Evolutionary conservation across 2,888 invertebrate genomes (phyloP).

Genomic region (Cheilosia urbana): DNA sequence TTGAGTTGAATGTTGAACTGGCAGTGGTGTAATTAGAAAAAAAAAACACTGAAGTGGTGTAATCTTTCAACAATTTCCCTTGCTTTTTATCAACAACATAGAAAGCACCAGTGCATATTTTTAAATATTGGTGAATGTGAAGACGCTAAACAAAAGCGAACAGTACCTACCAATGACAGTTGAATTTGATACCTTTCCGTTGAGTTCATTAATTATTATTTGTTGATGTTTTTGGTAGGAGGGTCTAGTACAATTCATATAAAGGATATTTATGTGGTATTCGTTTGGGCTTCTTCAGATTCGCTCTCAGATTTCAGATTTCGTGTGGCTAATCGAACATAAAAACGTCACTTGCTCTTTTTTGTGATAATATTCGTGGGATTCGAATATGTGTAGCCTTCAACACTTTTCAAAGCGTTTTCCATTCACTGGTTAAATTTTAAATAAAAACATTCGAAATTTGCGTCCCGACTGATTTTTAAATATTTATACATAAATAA

Average conservation of each 20-base stretch:
- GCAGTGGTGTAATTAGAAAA: conserved; percentile 8
- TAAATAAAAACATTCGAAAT: no score
- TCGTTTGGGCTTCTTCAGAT: no score
- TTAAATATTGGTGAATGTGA: conserved; percentile 17
- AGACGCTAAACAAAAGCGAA: background rate
- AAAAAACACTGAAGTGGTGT: conserved; percentile 20
- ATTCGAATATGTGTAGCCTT: no score
- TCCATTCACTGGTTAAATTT: no score
- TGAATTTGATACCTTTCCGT: background rate
- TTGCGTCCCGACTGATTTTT: no score
- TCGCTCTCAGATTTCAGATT: no score
- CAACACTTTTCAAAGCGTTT: no score
- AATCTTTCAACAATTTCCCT: conserved; percentile 50
- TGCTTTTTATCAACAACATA: conserved; percentile 30
- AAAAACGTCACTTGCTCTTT: no score
- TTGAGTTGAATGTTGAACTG: conserved; percentile 34
- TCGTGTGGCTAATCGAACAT: no score
- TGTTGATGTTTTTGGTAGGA: background rate
- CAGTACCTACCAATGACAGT: conserved; percentile 8
- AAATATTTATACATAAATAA: no score
- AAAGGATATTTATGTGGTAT: background rate
- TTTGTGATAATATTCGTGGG: no score
- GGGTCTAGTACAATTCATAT: conserved; percentile 5
- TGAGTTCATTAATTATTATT: background rate
- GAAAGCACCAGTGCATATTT: conserved; percentile 14